Conservation (phyloP, 1,140 invertebrate genomes). For the Euura saliciscinereae region DNA sequence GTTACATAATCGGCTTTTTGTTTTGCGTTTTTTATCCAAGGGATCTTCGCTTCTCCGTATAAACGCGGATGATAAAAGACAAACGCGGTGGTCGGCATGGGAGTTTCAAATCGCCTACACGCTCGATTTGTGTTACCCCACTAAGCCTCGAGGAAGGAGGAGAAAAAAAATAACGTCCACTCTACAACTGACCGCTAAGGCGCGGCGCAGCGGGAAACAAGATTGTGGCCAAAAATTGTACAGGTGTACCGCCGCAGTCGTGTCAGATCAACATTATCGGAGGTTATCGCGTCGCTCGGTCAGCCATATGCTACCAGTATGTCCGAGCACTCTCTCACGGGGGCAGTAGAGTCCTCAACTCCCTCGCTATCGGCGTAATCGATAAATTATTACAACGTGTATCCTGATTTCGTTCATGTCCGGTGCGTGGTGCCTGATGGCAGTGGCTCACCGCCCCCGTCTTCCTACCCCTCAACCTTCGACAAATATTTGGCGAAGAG, state of each 20-base stretch:
- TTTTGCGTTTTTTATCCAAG: constrained; percentile 56
- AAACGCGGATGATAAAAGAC: not conserved
- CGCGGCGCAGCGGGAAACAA: too few relatives aligned
- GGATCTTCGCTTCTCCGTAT: constrained; percentile 19
- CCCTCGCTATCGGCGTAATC: constrained; percentile 42
- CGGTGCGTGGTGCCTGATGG: not conserved
- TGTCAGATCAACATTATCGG: constrained; percentile 41
- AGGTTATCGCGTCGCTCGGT: constrained; percentile 43
- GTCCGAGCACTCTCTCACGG: constrained; percentile 48
- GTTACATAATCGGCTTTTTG: constrained; percentile 61
- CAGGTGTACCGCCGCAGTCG: too few relatives aligned
- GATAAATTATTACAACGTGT: constrained; percentile 50
- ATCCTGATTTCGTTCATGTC: constrained; percentile 19
- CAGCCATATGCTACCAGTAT: constrained; percentile 54
- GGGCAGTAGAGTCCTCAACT: constrained; percentile 38
- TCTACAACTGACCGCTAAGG: too few relatives aligned
- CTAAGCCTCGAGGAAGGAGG: not conserved
- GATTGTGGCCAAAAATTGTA: too few relatives aligned
- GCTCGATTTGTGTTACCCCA: not conserved
- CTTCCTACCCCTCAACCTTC: too few relatives aligned
- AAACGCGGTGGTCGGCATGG: not conserved
- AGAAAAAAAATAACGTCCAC: too few relatives aligned
- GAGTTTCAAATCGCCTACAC: not conserved
- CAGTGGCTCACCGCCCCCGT: not conserved
- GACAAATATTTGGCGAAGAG: too few relatives aligned